Conservation (phyloP, 2,113 vertebrate genomes). For the Caloenas nicobarica region DNA sequence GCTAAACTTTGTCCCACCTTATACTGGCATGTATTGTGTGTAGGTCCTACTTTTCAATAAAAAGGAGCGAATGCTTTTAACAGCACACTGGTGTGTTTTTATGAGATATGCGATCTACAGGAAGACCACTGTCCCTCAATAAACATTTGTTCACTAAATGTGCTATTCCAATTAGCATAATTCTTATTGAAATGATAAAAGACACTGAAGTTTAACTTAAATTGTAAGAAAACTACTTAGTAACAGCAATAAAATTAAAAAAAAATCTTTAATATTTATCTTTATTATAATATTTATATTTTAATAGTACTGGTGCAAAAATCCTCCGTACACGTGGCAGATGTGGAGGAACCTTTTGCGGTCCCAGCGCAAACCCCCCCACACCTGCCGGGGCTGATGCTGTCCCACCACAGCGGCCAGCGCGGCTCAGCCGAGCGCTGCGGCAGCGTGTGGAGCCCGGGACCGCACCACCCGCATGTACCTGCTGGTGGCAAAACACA, state of each 20-base stretch:
- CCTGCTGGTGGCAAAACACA: neutral
- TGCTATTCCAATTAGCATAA: neutral
- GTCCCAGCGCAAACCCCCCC: neutral
- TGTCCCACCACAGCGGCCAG: neutral
- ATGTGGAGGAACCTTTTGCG: neutral
- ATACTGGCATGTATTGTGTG: neutral
- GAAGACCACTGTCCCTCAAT: neutral
- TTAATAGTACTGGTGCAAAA: neutral
- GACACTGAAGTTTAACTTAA: neutral
- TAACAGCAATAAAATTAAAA: neutral
- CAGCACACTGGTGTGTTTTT: neutral
- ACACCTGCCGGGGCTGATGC: neutral
- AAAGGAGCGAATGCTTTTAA: neutral
- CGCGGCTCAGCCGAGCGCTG: fast-evolving
- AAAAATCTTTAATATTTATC: neutral
- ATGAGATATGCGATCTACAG: neutral
- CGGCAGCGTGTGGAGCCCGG: fast-evolving
- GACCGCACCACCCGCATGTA: neutral
- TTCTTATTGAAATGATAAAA: neutral
- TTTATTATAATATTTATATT: neutral
- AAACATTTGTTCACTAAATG: neutral
- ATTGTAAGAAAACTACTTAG: neutral
- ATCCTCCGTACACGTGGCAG: neutral
- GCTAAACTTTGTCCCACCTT: neutral
- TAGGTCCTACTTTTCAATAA: neutral